Conservation (phyloP, 2,113 vertebrate species). For the Chaetorhynchus papuensis region DNA sequence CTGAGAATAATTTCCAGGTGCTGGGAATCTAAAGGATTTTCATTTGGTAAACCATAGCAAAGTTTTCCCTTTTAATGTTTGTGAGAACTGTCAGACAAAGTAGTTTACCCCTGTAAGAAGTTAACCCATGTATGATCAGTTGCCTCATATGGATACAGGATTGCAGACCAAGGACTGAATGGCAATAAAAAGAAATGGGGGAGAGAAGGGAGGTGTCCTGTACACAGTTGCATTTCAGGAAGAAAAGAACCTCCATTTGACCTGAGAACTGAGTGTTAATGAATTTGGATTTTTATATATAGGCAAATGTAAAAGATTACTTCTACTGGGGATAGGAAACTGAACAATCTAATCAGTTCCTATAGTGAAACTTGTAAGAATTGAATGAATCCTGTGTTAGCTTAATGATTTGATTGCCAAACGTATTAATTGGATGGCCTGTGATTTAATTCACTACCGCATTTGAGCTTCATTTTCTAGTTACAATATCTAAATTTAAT, state of each 20-base stretch:
- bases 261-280: background rate
- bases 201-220: background rate
- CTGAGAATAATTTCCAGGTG: background rate
- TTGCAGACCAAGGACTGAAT: accelerated
- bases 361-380: background rate
- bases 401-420: background rate
- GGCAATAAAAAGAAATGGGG: background rate
- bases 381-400: background rate
- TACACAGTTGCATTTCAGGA: background rate
- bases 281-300: background rate
- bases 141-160: background rate
- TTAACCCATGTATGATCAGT: too few relatives aligned
- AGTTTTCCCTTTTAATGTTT: background rate
- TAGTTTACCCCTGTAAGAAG: background rate
- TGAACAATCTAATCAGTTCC: background rate
- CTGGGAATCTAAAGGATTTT: background rate
- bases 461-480: background rate
- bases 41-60: background rate
- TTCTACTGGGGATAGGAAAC: background rate
- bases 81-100: background rate
- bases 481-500: background rate
- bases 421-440: background rate
- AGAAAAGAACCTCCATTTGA: background rate
- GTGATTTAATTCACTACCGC: background rate
- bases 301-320: background rate